Evolutionary conservation across 2,888 invertebrate species (phyloP).

Genomic region (Willowsia nigromaculata): DNA sequence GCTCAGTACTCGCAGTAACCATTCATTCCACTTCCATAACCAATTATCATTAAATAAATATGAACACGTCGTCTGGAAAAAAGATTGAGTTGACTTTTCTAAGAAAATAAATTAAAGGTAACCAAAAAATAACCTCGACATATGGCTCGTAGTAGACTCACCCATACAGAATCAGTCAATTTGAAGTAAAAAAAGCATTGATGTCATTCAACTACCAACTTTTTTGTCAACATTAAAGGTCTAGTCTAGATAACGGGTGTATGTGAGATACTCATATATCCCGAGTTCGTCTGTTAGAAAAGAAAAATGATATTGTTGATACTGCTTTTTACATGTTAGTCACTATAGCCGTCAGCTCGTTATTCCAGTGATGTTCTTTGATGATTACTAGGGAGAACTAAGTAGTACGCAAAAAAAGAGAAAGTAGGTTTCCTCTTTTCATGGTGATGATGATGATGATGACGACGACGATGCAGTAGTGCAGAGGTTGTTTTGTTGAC

Average conservation of each 20-base stretch:
- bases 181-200: background rate
- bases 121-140: no score
- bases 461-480: background rate
- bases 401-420: background rate
- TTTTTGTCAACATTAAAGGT: background rate
- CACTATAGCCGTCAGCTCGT: background rate
- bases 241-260: background rate
- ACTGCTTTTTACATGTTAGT: conserved; percentile 11
- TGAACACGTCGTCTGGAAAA: background rate
- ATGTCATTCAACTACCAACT: background rate
- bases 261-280: no score
- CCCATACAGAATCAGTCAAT: background rate
- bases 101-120: conserved; percentile 26
- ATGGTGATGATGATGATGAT: background rate
- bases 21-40: background rate
- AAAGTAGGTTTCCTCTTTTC: background rate
- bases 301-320: background rate
- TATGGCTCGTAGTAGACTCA: background rate
- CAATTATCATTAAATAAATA: conserved; percentile 35
- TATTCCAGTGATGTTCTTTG: conserved; percentile 30
- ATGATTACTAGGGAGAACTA: conserved; percentile 16
- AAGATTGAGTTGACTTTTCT: background rate
- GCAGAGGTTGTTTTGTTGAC: background rate
- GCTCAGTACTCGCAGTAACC: background rate
- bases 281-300: background rate